phyloP scores from a whole-genome alignment of 2,113 vertebrate species.

The Ceyx margarethae region DNA sequence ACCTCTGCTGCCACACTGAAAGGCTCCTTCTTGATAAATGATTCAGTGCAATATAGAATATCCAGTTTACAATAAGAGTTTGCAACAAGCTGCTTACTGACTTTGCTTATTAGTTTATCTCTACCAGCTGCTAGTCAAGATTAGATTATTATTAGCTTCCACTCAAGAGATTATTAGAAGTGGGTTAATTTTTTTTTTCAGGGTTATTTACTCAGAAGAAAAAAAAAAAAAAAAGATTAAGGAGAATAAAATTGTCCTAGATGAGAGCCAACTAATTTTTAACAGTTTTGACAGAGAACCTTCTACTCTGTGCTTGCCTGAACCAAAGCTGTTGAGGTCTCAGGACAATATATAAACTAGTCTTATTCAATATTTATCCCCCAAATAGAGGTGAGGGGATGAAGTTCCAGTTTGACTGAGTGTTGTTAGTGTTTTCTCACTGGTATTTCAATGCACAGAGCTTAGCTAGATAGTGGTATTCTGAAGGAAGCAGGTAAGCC shows the following conservation, averaged over 20 bases:
- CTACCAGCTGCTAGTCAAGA: neutral
- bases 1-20: neutral
- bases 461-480: neutral
- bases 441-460: neutral
- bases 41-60: neutral
- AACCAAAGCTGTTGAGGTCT: neutral
- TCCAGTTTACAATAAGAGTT: neutral
- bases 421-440: neutral
- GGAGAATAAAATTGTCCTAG: neutral
- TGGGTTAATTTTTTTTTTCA: neutral
- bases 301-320: neutral
- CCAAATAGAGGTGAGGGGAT: neutral
- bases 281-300: neutral
- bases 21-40: neutral
- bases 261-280: neutral
- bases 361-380: neutral
- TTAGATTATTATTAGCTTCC: neutral
- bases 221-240: neutral
- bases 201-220: neutral
- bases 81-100: neutral
- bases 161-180: neutral
- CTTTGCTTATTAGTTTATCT: neutral
- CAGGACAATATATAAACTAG: neutral
- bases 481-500: neutral
- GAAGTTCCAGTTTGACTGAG: neutral